phyloP scores from a whole-genome alignment of 2,797 vertebrate genomes.

The Naso thynnoides region DNA sequence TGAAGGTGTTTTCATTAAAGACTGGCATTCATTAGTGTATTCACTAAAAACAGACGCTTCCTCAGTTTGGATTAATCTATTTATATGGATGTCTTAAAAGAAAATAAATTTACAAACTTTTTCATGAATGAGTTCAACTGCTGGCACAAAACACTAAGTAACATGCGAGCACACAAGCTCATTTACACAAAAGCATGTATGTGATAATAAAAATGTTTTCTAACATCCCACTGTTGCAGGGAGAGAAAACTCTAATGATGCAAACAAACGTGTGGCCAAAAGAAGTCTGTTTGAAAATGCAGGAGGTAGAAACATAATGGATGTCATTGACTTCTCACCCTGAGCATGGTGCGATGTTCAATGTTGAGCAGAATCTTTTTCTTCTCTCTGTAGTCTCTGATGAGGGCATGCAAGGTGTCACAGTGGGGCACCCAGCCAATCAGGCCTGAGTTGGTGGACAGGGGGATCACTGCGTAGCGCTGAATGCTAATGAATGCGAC shows the following conservation, averaged over 20 bases:
- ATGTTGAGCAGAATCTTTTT: slow-evolving; percentile 99
- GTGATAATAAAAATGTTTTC: background rate
- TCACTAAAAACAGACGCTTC: slow-evolving; percentile 57
- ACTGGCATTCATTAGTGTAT: slow-evolving; percentile 43
- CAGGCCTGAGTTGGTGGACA: slow-evolving; percentile 97
- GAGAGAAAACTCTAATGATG: background rate
- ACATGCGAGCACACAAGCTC: slow-evolving; percentile 6
- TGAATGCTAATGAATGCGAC: slow-evolving; percentile 88
- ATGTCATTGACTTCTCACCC: slow-evolving; percentile 82
- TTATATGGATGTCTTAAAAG: slow-evolving; percentile 9
- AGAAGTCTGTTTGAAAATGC: background rate
- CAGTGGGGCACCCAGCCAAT: slow-evolving; percentile 99
- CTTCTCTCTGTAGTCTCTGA: slow-evolving; percentile 98
- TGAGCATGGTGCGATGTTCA: slow-evolving; percentile 98
- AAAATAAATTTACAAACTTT: slow-evolving; percentile 28
- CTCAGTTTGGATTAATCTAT: slow-evolving; percentile 42
- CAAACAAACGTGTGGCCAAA: background rate
- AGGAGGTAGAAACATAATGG: background rate
- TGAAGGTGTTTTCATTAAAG: slow-evolving; percentile 48
- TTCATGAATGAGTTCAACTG: slow-evolving; percentile 27
- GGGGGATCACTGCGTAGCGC: slow-evolving; percentile 96
- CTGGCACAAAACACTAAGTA: slow-evolving; percentile 16
- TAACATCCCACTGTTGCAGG: background rate
- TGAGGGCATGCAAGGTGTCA: slow-evolving; percentile 96
- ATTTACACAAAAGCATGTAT: slow-evolving; percentile 19